Evolutionary conservation across 2,113 vertebrate genomes (phyloP).

Genomic region (Garra rufa): DNA sequence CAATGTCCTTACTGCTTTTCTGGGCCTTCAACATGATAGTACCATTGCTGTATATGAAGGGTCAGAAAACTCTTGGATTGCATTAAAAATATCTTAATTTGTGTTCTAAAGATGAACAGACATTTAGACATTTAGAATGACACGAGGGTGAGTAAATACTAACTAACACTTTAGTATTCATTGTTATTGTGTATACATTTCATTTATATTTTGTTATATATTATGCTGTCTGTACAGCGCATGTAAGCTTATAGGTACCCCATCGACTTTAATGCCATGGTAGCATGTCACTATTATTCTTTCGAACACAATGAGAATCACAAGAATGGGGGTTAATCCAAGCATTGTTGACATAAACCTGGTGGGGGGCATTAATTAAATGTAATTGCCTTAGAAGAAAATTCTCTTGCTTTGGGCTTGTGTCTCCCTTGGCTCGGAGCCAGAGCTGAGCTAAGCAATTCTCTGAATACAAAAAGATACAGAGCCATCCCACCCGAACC

Average conservation of each 20-base stretch:
- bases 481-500: conserved; percentile 33
- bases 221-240: too few relatives aligned
- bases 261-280: conserved; percentile 41
- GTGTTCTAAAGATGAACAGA: too few relatives aligned
- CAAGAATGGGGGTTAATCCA: conserved; percentile 71
- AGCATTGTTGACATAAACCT: conserved; percentile 74
- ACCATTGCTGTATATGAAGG: too few relatives aligned
- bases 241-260: conserved; percentile 5
- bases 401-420: conserved; percentile 64
- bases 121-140: too few relatives aligned
- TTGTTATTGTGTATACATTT: not conserved
- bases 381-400: conserved; percentile 76
- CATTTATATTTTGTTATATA: too few relatives aligned
- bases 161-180: not conserved
- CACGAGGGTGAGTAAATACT: too few relatives aligned
- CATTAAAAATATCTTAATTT: too few relatives aligned
- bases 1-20: too few relatives aligned
- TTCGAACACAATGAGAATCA: conserved; percentile 57
- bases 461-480: conserved; percentile 54
- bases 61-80: too few relatives aligned
- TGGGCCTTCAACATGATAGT: too few relatives aligned
- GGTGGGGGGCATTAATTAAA: conserved; percentile 75
- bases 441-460: conserved; percentile 77
- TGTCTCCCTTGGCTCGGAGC: conserved; percentile 67
- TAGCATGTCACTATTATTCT: conserved; percentile 48